Percentiles rank a stretch among this genome's conserved stretches.
Conservation (phyloP, 2,797 vertebrate species). For the Sus cebifrons region DNA sequence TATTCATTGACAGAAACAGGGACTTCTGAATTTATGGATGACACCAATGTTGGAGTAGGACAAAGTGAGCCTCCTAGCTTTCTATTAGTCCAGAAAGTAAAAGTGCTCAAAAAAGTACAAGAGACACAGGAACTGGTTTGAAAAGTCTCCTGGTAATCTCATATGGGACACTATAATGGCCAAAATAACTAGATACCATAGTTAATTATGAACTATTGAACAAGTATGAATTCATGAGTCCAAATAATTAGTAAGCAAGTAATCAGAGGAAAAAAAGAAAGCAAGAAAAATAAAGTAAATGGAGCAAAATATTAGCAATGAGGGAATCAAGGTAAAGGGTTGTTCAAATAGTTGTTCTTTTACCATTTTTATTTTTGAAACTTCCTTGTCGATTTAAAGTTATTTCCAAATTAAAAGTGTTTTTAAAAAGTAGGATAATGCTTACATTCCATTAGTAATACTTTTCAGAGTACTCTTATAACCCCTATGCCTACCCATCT, state of each 20-base stretch:
- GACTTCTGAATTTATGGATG: not conserved
- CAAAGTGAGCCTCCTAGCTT: not conserved
- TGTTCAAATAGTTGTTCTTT: not conserved
- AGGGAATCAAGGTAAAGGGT: not conserved
- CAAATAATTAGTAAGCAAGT: not conserved
- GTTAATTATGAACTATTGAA: not conserved
- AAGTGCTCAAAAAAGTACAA: not conserved
- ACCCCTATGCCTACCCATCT: not conserved
- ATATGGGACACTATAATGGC: not conserved
- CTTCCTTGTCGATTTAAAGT: not conserved
- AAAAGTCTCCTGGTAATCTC: not conserved
- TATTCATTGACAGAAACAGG: not conserved
- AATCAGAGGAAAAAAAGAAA: not conserved
- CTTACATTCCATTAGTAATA: not conserved
- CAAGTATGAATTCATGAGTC: not conserved
- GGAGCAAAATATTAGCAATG: not conserved
- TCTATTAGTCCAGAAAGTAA: not conserved
- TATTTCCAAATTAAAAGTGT: not conserved
- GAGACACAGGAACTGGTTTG: not conserved
- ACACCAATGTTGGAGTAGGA: not conserved
- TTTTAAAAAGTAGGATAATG: not conserved
- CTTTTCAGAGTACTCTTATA: not conserved
- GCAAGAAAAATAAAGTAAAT: not conserved
- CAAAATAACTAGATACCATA: not conserved
- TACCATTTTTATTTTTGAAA: constrained; percentile 9